These are phyloP conservation scores for Apodemia duryi DNA, from an alignment of 2,888 invertebrate genomes.

Conservation along the genomic window DNA sequence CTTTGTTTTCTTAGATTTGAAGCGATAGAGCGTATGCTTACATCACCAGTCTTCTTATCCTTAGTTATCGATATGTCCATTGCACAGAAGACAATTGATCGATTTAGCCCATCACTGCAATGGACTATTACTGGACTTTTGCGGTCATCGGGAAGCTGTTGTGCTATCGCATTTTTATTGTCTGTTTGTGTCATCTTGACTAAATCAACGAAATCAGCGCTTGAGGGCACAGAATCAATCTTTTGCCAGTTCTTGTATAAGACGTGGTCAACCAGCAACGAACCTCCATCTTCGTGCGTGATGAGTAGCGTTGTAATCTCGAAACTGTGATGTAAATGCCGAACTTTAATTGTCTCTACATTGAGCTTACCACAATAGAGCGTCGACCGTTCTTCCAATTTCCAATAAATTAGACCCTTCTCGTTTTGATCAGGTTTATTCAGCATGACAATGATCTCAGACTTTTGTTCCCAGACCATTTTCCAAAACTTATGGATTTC, in stretches of 20 bases:
- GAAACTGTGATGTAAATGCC: neutral
- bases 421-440: too few species aligned
- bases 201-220: neutral
- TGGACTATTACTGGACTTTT: neutral
- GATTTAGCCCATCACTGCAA: neutral
- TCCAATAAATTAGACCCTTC: too few species aligned
- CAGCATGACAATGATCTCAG: too few species aligned
- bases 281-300: constrained; percentile 16
- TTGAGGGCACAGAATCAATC: neutral
- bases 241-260: constrained; percentile 3
- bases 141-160: neutral
- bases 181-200: neutral
- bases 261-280: constrained; percentile 15
- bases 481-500: neutral
- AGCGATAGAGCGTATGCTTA: neutral
- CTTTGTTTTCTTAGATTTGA: neutral
- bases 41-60: neutral
- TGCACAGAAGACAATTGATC: neutral
- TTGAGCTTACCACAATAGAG: too few species aligned
- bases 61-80: neutral
- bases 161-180: neutral
- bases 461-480: too few species aligned
- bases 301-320: neutral
- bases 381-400: too few species aligned
- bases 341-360: too few species aligned